A percentile compares a stretch with the other conserved stretches of the same genome.
Conservation (phyloP, 2,113 vertebrate genomes). For the Nesogale talazaci region DNA sequence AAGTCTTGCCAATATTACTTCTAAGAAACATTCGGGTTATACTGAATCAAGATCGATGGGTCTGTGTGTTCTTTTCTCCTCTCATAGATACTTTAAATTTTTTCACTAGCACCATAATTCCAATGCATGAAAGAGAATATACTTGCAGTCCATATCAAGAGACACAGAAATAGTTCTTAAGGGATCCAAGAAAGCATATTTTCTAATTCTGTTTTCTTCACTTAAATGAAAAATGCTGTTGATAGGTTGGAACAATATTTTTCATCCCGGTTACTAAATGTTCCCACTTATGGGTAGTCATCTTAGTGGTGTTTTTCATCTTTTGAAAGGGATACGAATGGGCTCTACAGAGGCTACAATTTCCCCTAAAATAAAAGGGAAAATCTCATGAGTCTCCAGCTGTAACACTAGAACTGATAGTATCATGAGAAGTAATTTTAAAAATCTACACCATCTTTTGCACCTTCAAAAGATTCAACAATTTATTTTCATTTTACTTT, state of each 20-base stretch:
- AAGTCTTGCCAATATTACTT: too few species aligned
- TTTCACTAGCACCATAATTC: too few species aligned
- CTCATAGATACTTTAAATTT: too few species aligned
- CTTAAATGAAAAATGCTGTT: slow-evolving; percentile 18
- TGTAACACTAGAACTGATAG: neutral
- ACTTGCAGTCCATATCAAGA: slow-evolving; percentile 13
- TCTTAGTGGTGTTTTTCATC: neutral
- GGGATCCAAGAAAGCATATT: slow-evolving; percentile 17
- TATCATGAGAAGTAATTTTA: neutral
- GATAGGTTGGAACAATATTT: slow-evolving; percentile 29
- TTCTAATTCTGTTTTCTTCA: slow-evolving; percentile 21
- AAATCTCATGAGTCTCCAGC: slow-evolving; percentile 54
- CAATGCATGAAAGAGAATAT: neutral
- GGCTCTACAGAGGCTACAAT: slow-evolving; percentile 32
- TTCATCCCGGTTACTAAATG: slow-evolving; percentile 31
- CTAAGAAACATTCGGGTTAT: too few species aligned
- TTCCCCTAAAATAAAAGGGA: slow-evolving; percentile 52
- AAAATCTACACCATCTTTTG: slow-evolving; percentile 12
- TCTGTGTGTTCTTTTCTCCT: too few species aligned
- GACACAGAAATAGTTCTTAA: slow-evolving; percentile 24
- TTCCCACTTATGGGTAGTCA: neutral
- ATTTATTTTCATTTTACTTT: slow-evolving; percentile 49
- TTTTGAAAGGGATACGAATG: slow-evolving; percentile 20
- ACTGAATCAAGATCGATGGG: too few species aligned
- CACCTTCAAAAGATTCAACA: neutral